These are phyloP conservation scores for Danio kyathit DNA, from an alignment of 2,797 vertebrate genomes.

Conservation along the genomic window DNA sequence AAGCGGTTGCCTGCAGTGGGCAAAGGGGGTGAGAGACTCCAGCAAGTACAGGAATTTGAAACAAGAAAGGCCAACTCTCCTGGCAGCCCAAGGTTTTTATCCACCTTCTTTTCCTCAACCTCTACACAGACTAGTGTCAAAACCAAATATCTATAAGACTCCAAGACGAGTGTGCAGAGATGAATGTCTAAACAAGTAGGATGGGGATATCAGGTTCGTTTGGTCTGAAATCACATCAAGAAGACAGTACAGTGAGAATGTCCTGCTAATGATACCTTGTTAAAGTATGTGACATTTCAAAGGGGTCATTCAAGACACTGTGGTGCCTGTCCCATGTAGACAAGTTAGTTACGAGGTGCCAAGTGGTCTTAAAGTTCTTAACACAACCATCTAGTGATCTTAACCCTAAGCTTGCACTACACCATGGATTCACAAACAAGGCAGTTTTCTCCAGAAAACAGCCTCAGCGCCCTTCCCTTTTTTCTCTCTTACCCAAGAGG, in stretches of 20 bases:
- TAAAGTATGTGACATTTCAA: conserved; percentile 75
- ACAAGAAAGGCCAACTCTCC: conserved; percentile 65
- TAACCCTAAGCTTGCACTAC: not conserved
- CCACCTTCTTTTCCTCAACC: conserved; percentile 27
- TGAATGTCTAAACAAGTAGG: conserved; percentile 5
- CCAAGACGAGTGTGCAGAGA: not conserved
- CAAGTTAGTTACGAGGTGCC: conserved; percentile 70
- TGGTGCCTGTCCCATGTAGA: conserved; percentile 46
- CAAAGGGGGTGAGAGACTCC: conserved; percentile 67
- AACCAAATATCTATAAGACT: conserved; percentile 31
- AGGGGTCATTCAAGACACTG: conserved; percentile 58
- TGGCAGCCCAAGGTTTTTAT: conserved; percentile 56
- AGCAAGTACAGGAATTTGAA: conserved; percentile 75
- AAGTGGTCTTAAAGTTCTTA: conserved; percentile 52
- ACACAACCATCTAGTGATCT: not conserved
- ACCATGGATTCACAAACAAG: not conserved
- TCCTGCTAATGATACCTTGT: not conserved
- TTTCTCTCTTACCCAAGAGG: conserved; percentile 43
- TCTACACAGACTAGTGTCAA: conserved; percentile 61
- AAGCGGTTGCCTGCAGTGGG: too few species aligned
- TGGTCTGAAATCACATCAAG: conserved; percentile 14
- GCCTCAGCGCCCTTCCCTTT: not conserved
- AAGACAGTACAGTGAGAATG: conserved; percentile 16
- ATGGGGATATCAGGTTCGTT: conserved; percentile 15
- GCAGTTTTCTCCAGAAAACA: conserved; percentile 22